These are phyloP conservation scores for Aquatica leii DNA, from an alignment of 2,888 invertebrate genomes.

Conservation along the genomic window DNA sequence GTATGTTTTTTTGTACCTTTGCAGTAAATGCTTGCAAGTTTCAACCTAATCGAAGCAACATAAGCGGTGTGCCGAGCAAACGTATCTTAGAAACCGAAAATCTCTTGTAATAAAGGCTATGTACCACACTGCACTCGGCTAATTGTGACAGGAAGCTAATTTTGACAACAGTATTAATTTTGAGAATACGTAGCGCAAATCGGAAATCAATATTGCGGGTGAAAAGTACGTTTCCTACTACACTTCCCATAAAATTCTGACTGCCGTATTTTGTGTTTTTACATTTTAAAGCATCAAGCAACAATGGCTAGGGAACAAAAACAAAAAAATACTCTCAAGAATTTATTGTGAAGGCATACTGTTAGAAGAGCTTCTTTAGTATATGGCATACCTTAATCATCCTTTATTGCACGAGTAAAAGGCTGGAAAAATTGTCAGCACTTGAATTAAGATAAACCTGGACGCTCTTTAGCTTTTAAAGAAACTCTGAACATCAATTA, in stretches of 20 bases:
- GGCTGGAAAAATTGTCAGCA: background rate
- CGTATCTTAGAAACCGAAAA: too few species aligned
- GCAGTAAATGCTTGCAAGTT: too few species aligned
- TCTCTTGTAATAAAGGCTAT: too few species aligned
- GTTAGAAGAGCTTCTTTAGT: background rate
- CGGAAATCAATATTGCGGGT: background rate
- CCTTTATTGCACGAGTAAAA: background rate
- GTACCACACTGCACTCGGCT: background rate
- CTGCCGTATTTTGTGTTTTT: background rate
- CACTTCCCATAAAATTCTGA: background rate
- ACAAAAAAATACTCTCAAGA: background rate
- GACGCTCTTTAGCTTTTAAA: background rate
- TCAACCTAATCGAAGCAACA: too few species aligned
- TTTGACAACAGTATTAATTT: too few species aligned
- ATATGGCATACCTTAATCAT: background rate
- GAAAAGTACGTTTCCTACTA: background rate
- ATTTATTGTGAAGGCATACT: background rate
- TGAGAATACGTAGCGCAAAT: background rate
- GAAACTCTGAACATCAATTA: constrained; percentile 3
- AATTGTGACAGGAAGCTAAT: too few species aligned
- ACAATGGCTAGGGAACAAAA: background rate
- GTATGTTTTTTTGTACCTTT: too few species aligned
- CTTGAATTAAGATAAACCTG: background rate
- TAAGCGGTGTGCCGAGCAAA: too few species aligned
- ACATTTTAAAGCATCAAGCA: background rate